These are phyloP conservation scores for Oncorhynchus kisutch DNA, from an alignment of 2,113 vertebrate species.

Conservation along the genomic window DNA sequence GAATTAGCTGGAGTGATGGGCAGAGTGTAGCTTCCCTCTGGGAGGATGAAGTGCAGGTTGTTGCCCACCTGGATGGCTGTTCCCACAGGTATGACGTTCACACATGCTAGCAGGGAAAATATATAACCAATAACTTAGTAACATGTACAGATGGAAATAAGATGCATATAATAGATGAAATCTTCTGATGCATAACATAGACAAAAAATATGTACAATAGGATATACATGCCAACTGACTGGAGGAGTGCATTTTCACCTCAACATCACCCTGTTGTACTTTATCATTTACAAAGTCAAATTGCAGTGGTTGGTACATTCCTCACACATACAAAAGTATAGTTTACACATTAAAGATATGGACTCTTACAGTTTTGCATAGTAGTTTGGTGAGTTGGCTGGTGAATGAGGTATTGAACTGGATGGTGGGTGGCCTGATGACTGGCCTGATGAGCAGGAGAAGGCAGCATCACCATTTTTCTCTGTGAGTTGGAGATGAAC, in stretches of 20 bases:
- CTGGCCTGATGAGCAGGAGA: neutral
- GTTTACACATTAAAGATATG: neutral
- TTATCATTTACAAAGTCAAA: neutral
- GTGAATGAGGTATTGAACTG: conserved; percentile 12
- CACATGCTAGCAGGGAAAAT: conserved; percentile 42
- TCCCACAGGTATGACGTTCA: conserved; percentile 63
- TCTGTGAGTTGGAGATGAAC: conserved; percentile 43
- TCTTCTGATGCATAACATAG: too few species aligned
- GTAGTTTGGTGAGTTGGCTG: neutral
- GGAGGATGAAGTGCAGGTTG: conserved; percentile 70
- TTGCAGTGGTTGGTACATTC: neutral
- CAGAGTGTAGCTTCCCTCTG: neutral
- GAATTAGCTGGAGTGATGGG: too few species aligned
- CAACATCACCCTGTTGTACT: neutral
- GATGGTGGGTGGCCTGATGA: conserved; percentile 16
- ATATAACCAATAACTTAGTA: neutral
- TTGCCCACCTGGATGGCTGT: conserved; percentile 61
- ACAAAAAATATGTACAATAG: too few species aligned
- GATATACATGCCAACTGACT: too few species aligned
- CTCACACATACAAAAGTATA: neutral
- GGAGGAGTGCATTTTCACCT: too few species aligned
- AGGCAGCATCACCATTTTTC: neutral
- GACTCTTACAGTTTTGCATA: conserved; percentile 47
- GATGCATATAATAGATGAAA: neutral
- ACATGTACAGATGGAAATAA: neutral